phyloP scores from a whole-genome alignment of 2,113 vertebrate genomes.

The Suricata suricatta region DNA sequence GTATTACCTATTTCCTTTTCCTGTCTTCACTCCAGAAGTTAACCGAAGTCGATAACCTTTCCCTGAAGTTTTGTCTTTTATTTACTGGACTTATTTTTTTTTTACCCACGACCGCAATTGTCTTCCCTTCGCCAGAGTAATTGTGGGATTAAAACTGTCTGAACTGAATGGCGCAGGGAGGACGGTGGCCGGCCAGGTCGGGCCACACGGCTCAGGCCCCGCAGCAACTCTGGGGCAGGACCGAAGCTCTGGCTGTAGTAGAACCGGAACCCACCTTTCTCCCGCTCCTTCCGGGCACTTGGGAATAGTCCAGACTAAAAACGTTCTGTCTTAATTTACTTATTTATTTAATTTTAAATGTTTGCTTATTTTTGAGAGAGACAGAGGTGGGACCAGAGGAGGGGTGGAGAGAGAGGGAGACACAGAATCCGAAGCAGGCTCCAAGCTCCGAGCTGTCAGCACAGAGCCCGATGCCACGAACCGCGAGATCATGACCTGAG shows the following conservation, averaged over 20 bases:
- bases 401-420: no score
- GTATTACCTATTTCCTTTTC: neutral
- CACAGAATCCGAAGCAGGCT: no score
- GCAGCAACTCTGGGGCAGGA: fast-evolving
- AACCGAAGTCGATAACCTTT: neutral
- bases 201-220: fast-evolving
- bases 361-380: no score
- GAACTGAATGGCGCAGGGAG: neutral
- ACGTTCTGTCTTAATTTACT: no score
- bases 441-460: no score
- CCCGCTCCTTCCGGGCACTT: neutral
- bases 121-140: neutral
- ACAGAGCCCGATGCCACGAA: no score
- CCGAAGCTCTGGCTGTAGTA: fast-evolving
- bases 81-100: neutral
- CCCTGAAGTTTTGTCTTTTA: neutral
- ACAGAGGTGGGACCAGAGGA: no score
- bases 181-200: fast-evolving
- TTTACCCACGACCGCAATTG: neutral
- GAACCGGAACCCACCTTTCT: neutral
- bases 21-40: neutral
- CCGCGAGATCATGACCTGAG: no score
- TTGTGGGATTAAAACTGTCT: neutral
- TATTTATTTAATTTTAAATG: no score
- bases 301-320: no score